Base-by-base conservation (phyloP, 2,888 invertebrate species). In the Cephus pygmeus region DNA sequence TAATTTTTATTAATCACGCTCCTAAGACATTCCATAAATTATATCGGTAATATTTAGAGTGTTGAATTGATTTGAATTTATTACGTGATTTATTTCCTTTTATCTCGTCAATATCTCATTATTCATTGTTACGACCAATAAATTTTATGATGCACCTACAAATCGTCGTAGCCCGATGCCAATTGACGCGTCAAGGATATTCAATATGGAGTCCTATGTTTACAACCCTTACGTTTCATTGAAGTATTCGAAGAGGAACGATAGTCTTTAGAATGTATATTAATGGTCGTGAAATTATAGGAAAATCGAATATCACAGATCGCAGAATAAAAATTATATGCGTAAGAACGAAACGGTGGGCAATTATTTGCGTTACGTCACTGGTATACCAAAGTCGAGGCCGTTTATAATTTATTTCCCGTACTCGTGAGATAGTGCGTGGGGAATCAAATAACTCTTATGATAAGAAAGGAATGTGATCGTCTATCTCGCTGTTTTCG, bases 371-470 rank as follows among this genome's bases (percentile, higher is more conserved):
- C 78, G 36, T 80, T 82, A 76, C 80, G 80, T 85, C 77, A 79
- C 73, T 69, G 78, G 73, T 75, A 78, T 81, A 82, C 79, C 85
- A 88, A 87, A 88, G 87, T 89, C 86, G 87, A 86, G 87, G 87
- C 76, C 84, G 79, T 73, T 73, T 69, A 75, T 81, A 83, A 84
- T 84, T 84, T 83, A 83, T 83, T 83, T 84, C 78, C 77, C 79
- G 81, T 83, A 81, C 78, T 76, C 79, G 77, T 73, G 76, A 83
- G 84, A 85, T 85, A 85, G 81, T 83, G 81, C 81, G 33, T 77
- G 15, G 77, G 79, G 83, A 83, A 84, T 82, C 83, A 85, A 86
- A 86, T 79, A 84, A 34, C 69, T 73, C 75, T 40, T 69, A 78
- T 69, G 71, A 71, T 71, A 71, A 71, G 71, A 71, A 34, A 73